These are phyloP conservation scores for Lithophane socia DNA, from an alignment of 2,888 invertebrate species.

Conservation along the genomic window DNA sequence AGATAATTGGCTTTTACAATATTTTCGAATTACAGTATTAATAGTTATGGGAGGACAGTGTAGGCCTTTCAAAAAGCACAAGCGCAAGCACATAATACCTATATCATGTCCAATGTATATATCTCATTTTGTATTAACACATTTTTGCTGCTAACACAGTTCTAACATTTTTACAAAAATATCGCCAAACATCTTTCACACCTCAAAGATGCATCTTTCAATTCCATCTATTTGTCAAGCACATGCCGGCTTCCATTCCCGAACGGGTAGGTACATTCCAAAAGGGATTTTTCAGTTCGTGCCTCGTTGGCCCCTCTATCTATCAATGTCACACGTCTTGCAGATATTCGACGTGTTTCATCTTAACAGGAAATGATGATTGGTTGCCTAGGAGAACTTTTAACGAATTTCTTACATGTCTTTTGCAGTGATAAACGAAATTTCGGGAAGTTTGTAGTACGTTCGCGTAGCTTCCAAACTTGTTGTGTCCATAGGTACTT, in stretches of 20 bases:
- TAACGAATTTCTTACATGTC: slow-evolving; percentile 23
- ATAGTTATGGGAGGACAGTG: no score
- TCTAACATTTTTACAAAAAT: slow-evolving; percentile 10
- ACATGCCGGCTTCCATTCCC: slow-evolving; percentile 29
- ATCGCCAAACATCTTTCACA: slow-evolving; percentile 10
- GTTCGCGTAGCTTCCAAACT: slow-evolving; percentile 2
- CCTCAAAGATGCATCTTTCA: slow-evolving; percentile 44
- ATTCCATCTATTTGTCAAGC: slow-evolving; percentile 42
- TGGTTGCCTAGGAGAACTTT: slow-evolving; percentile 49
- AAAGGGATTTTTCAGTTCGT: slow-evolving; percentile 66
- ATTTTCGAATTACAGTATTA: no score
- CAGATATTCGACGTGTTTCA: slow-evolving; percentile 50
- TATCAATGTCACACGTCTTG: slow-evolving; percentile 60
- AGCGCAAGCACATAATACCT: neutral
- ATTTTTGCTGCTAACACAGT: neutral
- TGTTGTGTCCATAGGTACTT: neutral
- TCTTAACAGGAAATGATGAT: slow-evolving; percentile 40
- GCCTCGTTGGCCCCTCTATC: slow-evolving; percentile 63
- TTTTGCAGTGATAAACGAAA: slow-evolving; percentile 21
- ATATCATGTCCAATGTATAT: neutral
- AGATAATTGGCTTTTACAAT: no score
- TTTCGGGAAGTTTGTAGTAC: slow-evolving; percentile 16
- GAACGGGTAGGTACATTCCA: slow-evolving; percentile 39
- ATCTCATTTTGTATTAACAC: neutral
- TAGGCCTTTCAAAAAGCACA: no score